Conservation (phyloP, 2,888 invertebrate species). For the Lasioglossum malachurum region DNA sequence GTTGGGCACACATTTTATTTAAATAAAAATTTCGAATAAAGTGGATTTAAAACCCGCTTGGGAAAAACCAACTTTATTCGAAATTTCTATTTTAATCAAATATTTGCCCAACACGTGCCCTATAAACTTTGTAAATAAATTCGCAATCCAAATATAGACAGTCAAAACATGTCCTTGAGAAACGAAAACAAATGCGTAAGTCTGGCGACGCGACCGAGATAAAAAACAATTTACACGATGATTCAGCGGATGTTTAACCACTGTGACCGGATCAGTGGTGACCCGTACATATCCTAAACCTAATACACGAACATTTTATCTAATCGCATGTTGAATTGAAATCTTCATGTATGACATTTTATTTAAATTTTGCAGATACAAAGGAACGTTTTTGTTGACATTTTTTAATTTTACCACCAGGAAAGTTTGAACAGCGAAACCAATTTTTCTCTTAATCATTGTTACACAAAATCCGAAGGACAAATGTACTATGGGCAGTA, state of each 20-base stretch:
- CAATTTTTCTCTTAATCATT: background rate
- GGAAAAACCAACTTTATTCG: too few species aligned
- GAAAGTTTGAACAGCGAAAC: background rate
- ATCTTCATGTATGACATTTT: background rate
- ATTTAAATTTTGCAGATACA: background rate
- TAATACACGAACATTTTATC: background rate
- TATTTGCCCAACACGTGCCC: background rate
- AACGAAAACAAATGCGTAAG: background rate
- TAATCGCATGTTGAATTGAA: background rate
- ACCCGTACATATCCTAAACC: background rate
- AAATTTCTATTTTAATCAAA: too few species aligned
- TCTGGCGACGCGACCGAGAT: background rate
- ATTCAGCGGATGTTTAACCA: background rate
- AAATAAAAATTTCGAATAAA: too few species aligned
- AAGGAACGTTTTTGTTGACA: background rate
- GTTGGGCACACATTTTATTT: too few species aligned
- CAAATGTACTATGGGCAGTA: background rate
- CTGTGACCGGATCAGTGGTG: background rate
- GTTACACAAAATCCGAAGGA: background rate
- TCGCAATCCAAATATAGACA: background rate
- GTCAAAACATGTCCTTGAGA: background rate
- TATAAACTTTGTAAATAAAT: background rate
- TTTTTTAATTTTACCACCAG: background rate
- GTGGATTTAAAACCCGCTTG: too few species aligned
- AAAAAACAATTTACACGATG: background rate